Conservation (phyloP, 2,888 invertebrate species). For the Xanthorhoe spadicearia region DNA sequence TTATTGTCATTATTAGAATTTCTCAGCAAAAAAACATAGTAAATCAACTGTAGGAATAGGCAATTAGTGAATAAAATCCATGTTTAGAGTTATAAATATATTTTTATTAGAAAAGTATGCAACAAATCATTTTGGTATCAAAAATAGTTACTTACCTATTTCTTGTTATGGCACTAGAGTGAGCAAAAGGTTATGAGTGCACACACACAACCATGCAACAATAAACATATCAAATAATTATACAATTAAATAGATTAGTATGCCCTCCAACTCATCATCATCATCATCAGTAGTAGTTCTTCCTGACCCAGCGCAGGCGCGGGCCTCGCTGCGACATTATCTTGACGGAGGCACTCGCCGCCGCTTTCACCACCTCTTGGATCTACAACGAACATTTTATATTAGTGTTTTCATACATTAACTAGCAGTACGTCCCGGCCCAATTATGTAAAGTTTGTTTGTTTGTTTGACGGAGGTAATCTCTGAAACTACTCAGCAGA, state of each 20-base stretch:
- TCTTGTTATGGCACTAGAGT: constrained; percentile 1
- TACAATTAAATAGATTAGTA: no score
- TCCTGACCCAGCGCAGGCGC: constrained; percentile 94
- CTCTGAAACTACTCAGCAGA: no score
- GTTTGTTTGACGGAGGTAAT: no score
- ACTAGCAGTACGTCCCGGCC: no score
- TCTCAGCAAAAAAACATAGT: no score
- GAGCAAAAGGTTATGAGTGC: background rate
- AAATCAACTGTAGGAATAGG: no score
- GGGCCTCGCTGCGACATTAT: constrained; percentile 96
- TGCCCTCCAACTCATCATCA: background rate
- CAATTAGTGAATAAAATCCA: no score
- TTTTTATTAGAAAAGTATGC: constrained; percentile 8
- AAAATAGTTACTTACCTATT: constrained; percentile 7
- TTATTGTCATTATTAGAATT: no score
- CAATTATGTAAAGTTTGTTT: no score
- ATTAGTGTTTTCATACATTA: background rate
- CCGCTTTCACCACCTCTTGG: constrained; percentile 98
- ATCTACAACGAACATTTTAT: constrained; percentile 78
- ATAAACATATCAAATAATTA: no score
- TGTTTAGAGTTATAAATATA: background rate
- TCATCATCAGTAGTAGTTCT: constrained; percentile 56
- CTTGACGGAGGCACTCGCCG: constrained; percentile 99
- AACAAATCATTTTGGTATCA: background rate
- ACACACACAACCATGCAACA: no score